phyloP scores from a whole-genome alignment of 2,113 vertebrate genomes.

The Callionymus lyra region DNA sequence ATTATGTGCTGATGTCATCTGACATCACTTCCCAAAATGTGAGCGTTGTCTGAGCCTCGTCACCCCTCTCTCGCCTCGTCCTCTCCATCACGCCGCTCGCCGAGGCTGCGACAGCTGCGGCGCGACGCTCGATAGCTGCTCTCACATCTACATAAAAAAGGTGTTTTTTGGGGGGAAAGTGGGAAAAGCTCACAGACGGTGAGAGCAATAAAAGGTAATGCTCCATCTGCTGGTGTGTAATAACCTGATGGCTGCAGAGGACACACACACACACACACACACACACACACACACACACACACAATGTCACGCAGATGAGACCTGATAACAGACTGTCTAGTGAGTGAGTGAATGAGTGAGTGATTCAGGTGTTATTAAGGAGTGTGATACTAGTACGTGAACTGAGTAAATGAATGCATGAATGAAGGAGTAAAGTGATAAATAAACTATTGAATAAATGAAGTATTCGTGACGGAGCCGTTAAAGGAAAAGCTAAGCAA shows the following conservation, averaged over 20 bases:
- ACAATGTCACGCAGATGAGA: conserved; percentile 10
- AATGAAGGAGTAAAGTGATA: too few relatives aligned
- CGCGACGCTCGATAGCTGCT: conserved; percentile 21
- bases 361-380: too few relatives aligned
- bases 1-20: conserved; percentile 54
- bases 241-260: conserved; percentile 64
- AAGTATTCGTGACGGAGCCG: too few relatives aligned
- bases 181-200: conserved; percentile 62
- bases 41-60: conserved; percentile 61
- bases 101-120: conserved; percentile 48
- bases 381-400: too few relatives aligned
- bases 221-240: conserved; percentile 64
- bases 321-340: conserved; percentile 48
- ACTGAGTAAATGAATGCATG: too few relatives aligned
- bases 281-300: conserved; percentile 14
- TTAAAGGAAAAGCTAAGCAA: too few relatives aligned
- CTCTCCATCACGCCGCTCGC: conserved; percentile 43
- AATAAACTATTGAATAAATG: too few relatives aligned
- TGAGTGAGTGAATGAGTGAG: conserved; percentile 1
- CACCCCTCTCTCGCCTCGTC: conserved; percentile 64
- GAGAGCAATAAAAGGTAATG: conserved; percentile 64
- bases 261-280: conserved; percentile 29
- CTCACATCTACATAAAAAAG: conserved; percentile 57
- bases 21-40: conserved; percentile 62
- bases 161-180: conserved; percentile 39